These are phyloP conservation scores for Mastomys coucha DNA, from an alignment of 2,113 vertebrate genomes.

Conservation along the genomic window DNA sequence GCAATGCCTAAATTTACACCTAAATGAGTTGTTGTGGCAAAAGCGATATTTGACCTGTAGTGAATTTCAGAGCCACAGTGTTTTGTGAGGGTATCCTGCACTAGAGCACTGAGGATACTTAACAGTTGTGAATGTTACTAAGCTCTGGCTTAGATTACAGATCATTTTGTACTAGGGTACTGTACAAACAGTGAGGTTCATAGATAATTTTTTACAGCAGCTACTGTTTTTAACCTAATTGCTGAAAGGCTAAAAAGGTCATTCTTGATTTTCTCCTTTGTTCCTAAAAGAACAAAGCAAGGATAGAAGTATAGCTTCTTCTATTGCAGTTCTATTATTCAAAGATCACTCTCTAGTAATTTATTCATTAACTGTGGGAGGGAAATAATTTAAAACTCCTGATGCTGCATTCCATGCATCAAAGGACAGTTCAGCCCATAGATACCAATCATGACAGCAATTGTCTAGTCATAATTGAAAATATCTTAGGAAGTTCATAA, in stretches of 20 bases:
- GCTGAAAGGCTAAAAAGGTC: conserved; percentile 54
- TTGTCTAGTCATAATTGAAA: conserved; percentile 68
- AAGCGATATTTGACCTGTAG: background rate
- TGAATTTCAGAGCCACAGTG: no score
- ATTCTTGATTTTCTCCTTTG: background rate
- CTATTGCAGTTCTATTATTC: conserved; percentile 35
- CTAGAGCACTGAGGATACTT: background rate
- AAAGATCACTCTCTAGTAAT: conserved; percentile 70
- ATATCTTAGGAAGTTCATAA: conserved; percentile 51
- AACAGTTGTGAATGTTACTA: background rate
- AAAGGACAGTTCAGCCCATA: conserved; percentile 61
- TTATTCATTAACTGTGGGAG: conserved; percentile 63
- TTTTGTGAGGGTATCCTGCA: rapidly evolving
- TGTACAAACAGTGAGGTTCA: background rate
- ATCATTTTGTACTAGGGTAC: background rate
- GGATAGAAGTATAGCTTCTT: background rate
- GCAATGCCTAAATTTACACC: background rate
- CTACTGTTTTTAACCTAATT: conserved; percentile 25
- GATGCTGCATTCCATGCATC: conserved; percentile 42
- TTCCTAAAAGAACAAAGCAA: conserved; percentile 49
- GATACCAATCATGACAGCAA: conserved; percentile 56
- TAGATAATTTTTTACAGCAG: background rate
- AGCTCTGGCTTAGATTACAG: background rate
- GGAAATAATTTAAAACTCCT: conserved; percentile 66
- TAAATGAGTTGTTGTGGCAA: background rate